Conservation (phyloP, 1,140 invertebrate species). For the Eurosta solidaginis region DNA sequence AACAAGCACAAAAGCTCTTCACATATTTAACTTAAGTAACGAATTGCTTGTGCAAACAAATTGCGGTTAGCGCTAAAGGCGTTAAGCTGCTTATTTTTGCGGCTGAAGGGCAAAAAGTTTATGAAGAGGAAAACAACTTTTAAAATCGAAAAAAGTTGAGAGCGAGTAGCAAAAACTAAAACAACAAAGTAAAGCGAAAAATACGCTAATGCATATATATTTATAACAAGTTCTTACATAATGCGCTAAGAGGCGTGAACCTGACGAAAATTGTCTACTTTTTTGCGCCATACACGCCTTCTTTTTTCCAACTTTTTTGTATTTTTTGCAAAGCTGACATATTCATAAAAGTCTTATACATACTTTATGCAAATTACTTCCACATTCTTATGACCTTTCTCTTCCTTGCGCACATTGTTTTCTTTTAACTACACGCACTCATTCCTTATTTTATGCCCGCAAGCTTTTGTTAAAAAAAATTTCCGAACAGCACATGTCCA, state of each 20-base stretch:
- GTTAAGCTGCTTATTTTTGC: constrained; percentile 29
- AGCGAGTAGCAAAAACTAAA: not conserved
- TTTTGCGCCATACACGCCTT: no score
- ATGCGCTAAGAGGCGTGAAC: no score
- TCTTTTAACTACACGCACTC: not conserved
- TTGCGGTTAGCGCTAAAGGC: constrained; percentile 8
- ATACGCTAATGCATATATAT: no score
- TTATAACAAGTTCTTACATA: no score
- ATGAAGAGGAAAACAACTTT: not conserved
- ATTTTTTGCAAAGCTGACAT: no score
- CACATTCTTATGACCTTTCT: not conserved
- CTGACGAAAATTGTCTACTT: no score
- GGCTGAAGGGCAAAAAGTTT: not conserved
- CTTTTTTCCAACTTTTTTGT: no score
- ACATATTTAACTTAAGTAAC: not conserved
- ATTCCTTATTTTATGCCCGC: not conserved
- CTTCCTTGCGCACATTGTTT: not conserved
- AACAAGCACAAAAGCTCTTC: not conserved
- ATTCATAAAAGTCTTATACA: no score
- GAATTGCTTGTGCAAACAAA: constrained; percentile 26
- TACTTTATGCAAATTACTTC: no score
- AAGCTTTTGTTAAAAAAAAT: no score
- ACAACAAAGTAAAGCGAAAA: no score
- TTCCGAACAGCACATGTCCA: no score
- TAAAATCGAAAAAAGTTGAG: not conserved